Evolutionary conservation across 35 echinoderm and acorn worm genomes (phyloP), one percentile per base, ranked within the genome.

Genomic region (Eucidaris tribuloides): DNA sequence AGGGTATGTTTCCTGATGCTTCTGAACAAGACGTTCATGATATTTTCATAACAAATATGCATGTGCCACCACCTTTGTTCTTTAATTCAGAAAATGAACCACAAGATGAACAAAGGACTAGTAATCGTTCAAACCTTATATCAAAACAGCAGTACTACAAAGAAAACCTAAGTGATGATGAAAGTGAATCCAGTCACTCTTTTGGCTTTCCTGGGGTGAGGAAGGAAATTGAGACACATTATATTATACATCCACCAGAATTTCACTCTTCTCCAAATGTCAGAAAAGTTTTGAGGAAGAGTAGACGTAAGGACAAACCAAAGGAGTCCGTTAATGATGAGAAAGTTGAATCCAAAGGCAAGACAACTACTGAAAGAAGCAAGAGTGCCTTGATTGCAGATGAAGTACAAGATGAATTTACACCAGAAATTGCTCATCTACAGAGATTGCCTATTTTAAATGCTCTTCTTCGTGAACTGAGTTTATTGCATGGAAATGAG

Each of bases 51-150:
- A 91, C 41, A 35, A 90, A 96, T 66, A 96, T 84, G 15, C 79
- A 87, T 56, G 83, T 89, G 46, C 93, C 93, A 83, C 93, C 93
- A 22, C 88, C 93, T 58, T 52, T 96, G 68, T 83, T 74, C 48
- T 96, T 91, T 36, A 96, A 91, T 86, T 65, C 82, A 20, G 44
- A 82, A 35, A 80, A 66, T 65, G 88, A 90, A 14, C 23, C 32
- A 25, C n/a, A 65, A 46, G 45, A 4, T 15, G 46, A 48, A 39
- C 15, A 34, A 28, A 65, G 60, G 6, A 71, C 23, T 7, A 76
- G 70, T 5, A 4, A 76, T n/a, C 35, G n/a, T 31, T 35, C 7
- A 38, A 34, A n/a, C 35, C 4, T 38, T 28, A 40, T 38, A 76
- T 34, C 70, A 6, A 24, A 32, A 74, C 5, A n/a, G n/a, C n/a